These are phyloP conservation scores for Nixonia krombeini DNA, from an alignment of 1,140 invertebrate species.

Conservation along the genomic window DNA sequence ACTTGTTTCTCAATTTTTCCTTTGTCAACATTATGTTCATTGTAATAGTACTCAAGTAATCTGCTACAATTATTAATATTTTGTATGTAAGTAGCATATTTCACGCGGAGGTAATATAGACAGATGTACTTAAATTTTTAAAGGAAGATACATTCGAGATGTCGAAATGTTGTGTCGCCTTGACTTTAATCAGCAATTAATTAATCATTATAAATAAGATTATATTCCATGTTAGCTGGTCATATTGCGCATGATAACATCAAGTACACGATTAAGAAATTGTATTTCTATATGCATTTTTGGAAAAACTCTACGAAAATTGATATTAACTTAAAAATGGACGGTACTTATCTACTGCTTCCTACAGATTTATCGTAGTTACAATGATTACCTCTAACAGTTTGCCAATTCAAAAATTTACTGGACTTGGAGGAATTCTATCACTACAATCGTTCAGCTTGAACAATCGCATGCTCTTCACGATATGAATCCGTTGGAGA, in stretches of 20 bases:
- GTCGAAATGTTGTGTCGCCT: too few species aligned
- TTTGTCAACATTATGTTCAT: not conserved
- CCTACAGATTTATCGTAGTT: slow-evolving; percentile 32
- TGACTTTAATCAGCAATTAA: too few species aligned
- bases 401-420: slow-evolving; percentile 12
- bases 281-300: too few species aligned
- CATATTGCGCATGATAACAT: too few species aligned
- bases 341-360: slow-evolving; percentile 57
- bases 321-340: slow-evolving; percentile 56
- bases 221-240: not conserved
- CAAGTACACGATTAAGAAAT: too few species aligned
- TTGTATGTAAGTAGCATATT: too few species aligned
- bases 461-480: slow-evolving; percentile 82
- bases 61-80: too few species aligned
- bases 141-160: too few species aligned
- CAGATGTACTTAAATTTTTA: too few species aligned
- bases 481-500: slow-evolving; percentile 76
- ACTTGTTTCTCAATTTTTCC: slow-evolving; percentile 8
- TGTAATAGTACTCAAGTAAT: too few species aligned
- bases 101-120: too few species aligned
- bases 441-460: slow-evolving; percentile 76
- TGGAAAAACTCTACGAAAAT: slow-evolving; percentile 7
- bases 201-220: too few species aligned
- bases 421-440: slow-evolving; percentile 26
- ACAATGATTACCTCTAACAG: slow-evolving; percentile 26